These are phyloP conservation scores for Drosophila pectinifera DNA, from an alignment of 1,140 invertebrate species.

Conservation along the genomic window DNA sequence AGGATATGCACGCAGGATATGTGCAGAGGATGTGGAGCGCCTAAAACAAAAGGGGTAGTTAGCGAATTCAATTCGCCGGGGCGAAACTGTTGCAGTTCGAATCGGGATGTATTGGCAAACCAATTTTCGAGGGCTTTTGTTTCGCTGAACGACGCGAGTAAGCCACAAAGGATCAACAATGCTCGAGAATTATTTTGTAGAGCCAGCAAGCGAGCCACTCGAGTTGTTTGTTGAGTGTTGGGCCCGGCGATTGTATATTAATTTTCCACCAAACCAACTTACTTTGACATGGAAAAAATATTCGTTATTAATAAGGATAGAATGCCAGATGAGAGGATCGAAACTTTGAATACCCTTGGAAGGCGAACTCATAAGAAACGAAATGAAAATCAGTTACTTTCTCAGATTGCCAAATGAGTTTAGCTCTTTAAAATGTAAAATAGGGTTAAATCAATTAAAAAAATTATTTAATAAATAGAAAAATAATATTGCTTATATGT, in stretches of 20 bases:
- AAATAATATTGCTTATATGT: no score
- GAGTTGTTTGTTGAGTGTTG: conserved; percentile 13
- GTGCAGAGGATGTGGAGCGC: conserved; percentile 26
- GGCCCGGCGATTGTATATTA: conserved; percentile 52
- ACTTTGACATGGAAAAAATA: conserved; percentile 58
- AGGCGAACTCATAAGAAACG: background rate
- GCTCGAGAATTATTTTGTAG: conserved; percentile 82
- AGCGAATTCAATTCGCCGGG: conserved; percentile 22
- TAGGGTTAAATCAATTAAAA: no score
- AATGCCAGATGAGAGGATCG: background rate
- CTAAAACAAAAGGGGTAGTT: conserved; percentile 77
- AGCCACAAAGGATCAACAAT: conserved; percentile 83
- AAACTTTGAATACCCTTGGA: conserved; percentile 9
- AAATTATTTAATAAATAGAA: background rate
- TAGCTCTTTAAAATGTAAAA: background rate
- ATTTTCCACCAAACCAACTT: conserved; percentile 63
- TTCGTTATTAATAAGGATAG: background rate
- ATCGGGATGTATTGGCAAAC: conserved; percentile 71
- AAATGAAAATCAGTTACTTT: background rate
- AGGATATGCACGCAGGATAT: conserved; percentile 62
- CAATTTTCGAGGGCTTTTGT: conserved; percentile 81
- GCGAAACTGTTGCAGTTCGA: conserved; percentile 30
- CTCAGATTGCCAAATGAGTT: background rate
- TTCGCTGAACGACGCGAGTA: conserved; percentile 76
- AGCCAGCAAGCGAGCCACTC: conserved; percentile 69